Base-by-base conservation (phyloP, 2,888 invertebrate species). In the Drosophila anomelani region DNA sequence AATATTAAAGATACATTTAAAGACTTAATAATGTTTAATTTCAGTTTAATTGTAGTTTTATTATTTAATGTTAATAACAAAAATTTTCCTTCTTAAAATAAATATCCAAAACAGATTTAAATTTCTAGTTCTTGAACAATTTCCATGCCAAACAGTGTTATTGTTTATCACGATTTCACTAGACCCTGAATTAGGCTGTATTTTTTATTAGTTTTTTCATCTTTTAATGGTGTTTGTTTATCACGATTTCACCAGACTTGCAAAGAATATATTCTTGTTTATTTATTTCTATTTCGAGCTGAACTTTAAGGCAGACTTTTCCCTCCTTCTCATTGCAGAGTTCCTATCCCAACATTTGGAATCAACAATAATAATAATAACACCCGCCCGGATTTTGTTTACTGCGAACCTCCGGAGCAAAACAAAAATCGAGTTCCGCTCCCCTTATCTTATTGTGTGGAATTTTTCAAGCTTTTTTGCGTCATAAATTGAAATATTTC, bases 401-500 rank as follows among this genome's bases (percentile, higher is more conserved):
- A 57, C 70, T 36, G 32, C 71, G 71, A 71, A 71, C 26, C 49
- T 20, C 13, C 13, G 36, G 53, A 85, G 83, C 88, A 85, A 78
- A 85, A 88, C 88, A 85, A 81, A 87, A 64, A 54, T 57, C 61
- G 55, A 41, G 57, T 29, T 71, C 53, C 29, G 46, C 41, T 57
- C 29, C 53, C 63, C 66, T n/a, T 55, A 54, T 55, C 53, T 46
- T 44, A 44, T 66, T 60, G 62, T 64, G 60, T 80, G 84, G 84
- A 81, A 85, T 83, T 81, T 81, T 82, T 75, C 62, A 81, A 74
- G 67, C 64, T 69, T 68, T 87, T 86, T 81, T 85, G 85, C 88
- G 85, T 87, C 88, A 85, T 71, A 81, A 73, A 46, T 76, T 75
- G 72, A 80, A 82, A 80, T 75, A 73, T 71, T 71, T 71, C 61